Evolutionary conservation across 1,140 invertebrate genomes (phyloP).

Genomic region (Campoletis sonorensis): DNA sequence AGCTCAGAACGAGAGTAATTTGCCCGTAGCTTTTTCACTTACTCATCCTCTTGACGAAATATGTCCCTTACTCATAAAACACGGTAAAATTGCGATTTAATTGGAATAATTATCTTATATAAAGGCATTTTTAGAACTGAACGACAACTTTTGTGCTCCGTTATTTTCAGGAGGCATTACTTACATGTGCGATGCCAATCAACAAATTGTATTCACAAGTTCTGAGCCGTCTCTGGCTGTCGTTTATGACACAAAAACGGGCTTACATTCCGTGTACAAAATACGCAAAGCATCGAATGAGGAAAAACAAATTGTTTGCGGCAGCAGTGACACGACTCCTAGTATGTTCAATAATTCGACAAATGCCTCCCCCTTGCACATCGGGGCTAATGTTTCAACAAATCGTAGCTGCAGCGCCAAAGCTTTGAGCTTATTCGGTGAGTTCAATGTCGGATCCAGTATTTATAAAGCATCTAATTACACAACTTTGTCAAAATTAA

Average conservation of each 20-base stretch:
- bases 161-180: constrained; percentile 67
- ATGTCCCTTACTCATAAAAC: constrained; percentile 87
- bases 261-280: constrained; percentile 89
- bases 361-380: constrained; percentile 64
- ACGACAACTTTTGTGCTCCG: too few species aligned
- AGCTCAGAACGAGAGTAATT: constrained; percentile 59
- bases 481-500: too few species aligned
- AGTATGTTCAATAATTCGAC: constrained; percentile 76
- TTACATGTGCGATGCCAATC: constrained; percentile 80
- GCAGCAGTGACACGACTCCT: constrained; percentile 73
- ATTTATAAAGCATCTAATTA: too few species aligned
- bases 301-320: constrained; percentile 81
- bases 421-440: constrained; percentile 69
- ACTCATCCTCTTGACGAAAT: constrained; percentile 94
- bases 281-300: constrained; percentile 86
- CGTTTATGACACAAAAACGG: constrained; percentile 85
- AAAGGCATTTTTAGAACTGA: too few species aligned
- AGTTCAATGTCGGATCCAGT: neutral
- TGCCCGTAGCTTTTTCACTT: constrained; percentile 82
- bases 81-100: constrained; percentile 71
- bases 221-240: constrained; percentile 82
- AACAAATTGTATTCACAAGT: constrained; percentile 80
- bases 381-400: constrained; percentile 60
- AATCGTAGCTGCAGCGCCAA: constrained; percentile 65
- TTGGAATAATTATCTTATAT: too few species aligned